Evolutionary conservation across 2,113 vertebrate genomes (phyloP), one percentile per base, ranked within the genome.

Genomic region (Tonatia bakeri): DNA sequence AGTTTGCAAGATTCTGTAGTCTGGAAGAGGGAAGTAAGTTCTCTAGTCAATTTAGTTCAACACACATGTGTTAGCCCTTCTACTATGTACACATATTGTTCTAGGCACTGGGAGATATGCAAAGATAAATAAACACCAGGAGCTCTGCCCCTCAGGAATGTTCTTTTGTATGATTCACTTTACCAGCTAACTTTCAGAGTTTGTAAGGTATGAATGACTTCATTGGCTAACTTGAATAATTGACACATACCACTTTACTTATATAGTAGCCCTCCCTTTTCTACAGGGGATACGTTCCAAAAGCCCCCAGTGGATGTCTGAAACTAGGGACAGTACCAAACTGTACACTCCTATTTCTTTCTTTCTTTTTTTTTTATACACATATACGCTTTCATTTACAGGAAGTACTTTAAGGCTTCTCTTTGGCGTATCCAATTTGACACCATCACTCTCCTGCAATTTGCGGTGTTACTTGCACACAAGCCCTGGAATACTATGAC

Each of bases 61-160:
- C 17, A 76, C 72, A 31, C 22, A 56, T 52, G 61, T 24, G 26
- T 76, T 65, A 93, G 38, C 17, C 4, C 45, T 94, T 38, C 56
- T 65, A 65, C 40, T 80, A 45, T 11, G 7, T n/a, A 75, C 36
- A 84, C 83, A 84, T 6, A 38, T 75, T 70, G 40, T 93, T 89
- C 40, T 75, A 81, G 43, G 69, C 26, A 70, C 31, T 76, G 16
- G 79, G 47, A 94, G 28, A 93, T 52, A 80, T 28, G 28, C 31
- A 76, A 83, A 87, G 10, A 87, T 84, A 96, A 96, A 95, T 52
- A 92, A 45, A 88, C 31, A 47, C n/a, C 15, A 87, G 67, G 72
- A 81, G 38, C 69, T 73, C 54, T 75, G 54, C 13, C 54, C 28
- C 38, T 83, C 28, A 22, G 43, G 38, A 87, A 84, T 43, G 56